phyloP scores from a whole-genome alignment of 2,797 vertebrate species.

The Acipenser transmontanus region DNA sequence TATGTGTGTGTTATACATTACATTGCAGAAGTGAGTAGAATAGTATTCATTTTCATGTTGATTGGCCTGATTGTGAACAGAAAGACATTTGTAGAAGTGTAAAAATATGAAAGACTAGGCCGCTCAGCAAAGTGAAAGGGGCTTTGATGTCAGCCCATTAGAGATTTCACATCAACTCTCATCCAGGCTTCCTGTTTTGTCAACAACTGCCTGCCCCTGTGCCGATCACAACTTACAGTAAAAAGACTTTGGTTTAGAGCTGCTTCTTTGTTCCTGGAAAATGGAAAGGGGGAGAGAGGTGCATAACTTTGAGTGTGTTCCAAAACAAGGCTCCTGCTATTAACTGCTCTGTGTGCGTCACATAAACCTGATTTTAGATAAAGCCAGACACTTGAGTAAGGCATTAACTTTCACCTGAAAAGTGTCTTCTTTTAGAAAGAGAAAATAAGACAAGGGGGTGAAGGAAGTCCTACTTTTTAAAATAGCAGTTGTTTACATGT shows the following conservation, averaged over 20 bases:
- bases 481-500: constrained; percentile 12
- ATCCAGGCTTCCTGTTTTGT: constrained; percentile 15
- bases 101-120: no score
- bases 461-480: constrained; percentile 6
- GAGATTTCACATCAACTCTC: background rate
- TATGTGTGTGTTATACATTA: no score
- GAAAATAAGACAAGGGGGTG: background rate
- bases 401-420: background rate
- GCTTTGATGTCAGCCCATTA: background rate
- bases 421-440: background rate
- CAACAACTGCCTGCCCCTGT: constrained; percentile 8
- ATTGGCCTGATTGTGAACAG: no score
- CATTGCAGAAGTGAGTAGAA: no score
- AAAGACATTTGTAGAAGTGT: no score
- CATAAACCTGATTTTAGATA: background rate
- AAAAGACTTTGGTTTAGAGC: constrained; percentile 19
- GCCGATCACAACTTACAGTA: constrained; percentile 8
- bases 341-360: constrained; percentile 9
- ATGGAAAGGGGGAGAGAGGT: constrained; percentile 25
- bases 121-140: background rate
- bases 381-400: background rate
- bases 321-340: constrained; percentile 22
- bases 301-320: constrained; percentile 13
- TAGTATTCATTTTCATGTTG: no score
- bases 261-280: constrained; percentile 24